Conservation (phyloP, 2,888 invertebrate species). For the Pseudococcus longispinus region DNA sequence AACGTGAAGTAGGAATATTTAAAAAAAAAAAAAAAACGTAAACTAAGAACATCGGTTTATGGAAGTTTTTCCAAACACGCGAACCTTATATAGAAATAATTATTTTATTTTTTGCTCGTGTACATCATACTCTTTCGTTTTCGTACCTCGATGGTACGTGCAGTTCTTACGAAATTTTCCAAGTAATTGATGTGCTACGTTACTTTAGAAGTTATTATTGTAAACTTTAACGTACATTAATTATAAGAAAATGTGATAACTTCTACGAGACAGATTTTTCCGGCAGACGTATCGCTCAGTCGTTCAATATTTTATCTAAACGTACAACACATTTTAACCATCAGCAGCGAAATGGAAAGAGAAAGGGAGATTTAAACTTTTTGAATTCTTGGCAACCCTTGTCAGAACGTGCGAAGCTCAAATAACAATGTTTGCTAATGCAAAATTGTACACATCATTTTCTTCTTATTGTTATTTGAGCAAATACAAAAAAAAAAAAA, state of each 20-base stretch:
- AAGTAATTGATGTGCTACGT: constrained; percentile 34
- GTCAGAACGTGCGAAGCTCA: constrained; percentile 25
- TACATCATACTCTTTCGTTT: constrained; percentile 7
- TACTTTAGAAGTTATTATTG: constrained; percentile 32
- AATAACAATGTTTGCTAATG: constrained; percentile 16
- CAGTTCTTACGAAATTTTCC: constrained; percentile 39
- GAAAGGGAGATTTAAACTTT: not conserved
- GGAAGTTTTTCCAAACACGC: constrained; percentile 19
- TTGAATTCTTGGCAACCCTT: constrained; percentile 11
- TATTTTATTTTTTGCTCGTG: constrained; percentile 7
- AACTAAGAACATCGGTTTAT: not conserved
- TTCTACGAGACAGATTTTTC: constrained; percentile 40
- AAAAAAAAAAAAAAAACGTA: not conserved
- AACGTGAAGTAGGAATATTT: not conserved
- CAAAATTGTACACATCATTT: not conserved
- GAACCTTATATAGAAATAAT: constrained; percentile 29
- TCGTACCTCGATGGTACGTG: constrained; percentile 29
- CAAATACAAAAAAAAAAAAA: not conserved
- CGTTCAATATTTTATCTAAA: constrained; percentile 41
- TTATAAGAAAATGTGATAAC: constrained; percentile 44
- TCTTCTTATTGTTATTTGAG: not conserved
- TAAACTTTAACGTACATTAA: constrained; percentile 44
- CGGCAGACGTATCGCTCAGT: constrained; percentile 33
- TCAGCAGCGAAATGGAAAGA: not conserved
- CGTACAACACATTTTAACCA: constrained; percentile 1